Percentiles rank a stretch among this genome's conserved stretches.
Evolutionary conservation across 2,888 invertebrate genomes (phyloP).

Genomic region (Cantharis lateralis): DNA sequence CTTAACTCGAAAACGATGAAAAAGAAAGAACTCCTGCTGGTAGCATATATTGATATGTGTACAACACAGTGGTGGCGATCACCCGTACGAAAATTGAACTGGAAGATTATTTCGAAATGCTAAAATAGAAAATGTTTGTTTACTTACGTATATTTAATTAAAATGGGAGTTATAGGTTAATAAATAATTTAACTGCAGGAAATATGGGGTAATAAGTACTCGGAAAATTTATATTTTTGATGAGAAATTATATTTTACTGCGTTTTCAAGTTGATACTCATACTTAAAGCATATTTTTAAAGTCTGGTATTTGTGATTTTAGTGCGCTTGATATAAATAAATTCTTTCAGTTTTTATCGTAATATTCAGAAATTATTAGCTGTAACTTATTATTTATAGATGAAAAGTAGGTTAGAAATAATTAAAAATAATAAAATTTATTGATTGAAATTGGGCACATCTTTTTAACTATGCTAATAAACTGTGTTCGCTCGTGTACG

Average conservation of each 20-base stretch:
- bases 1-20: too few relatives aligned
- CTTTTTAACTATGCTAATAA: too few relatives aligned
- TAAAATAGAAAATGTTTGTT: neutral
- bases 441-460: neutral
- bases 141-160: neutral
- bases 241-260: neutral
- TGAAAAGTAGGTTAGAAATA: neutral
- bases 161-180: neutral
- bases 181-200: neutral
- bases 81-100: too few relatives aligned
- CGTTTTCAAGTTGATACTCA: neutral
- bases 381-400: neutral
- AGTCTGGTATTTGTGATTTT: neutral
- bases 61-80: too few relatives aligned
- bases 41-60: too few relatives aligned
- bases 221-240: neutral
- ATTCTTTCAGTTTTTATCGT: neutral
- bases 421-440: neutral
- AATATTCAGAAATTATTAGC: neutral
- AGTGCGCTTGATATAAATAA: neutral
- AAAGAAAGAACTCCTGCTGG: too few relatives aligned
- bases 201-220: neutral
- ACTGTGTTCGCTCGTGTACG: too few relatives aligned
- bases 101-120: neutral
- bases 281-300: neutral